Evolutionary conservation across 1,140 invertebrate genomes (phyloP).

Genomic region (Drosophila pectinifera): DNA sequence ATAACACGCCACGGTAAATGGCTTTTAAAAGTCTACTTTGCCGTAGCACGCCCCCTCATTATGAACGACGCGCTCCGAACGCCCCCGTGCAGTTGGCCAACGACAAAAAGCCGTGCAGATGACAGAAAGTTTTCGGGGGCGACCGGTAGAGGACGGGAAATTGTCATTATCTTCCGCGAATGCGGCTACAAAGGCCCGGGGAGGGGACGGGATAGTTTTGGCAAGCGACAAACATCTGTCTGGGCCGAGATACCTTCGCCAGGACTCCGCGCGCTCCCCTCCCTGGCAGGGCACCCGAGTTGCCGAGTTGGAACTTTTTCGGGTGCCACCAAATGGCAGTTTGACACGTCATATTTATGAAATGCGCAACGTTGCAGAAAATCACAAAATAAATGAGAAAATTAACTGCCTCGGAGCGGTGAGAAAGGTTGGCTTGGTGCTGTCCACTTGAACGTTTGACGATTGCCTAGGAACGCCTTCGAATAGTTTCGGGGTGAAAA

Average conservation of each 20-base stretch:
- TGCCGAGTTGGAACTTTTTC: slow-evolving; percentile 38
- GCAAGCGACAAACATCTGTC: slow-evolving; percentile 56
- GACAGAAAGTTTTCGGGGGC: slow-evolving; percentile 55
- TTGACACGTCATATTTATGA: slow-evolving; percentile 81
- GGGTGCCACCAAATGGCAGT: slow-evolving; percentile 63
- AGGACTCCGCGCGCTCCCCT: slow-evolving; percentile 15
- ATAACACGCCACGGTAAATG: slow-evolving; percentile 81
- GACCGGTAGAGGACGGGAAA: slow-evolving; percentile 53
- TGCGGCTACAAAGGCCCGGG: slow-evolving; percentile 13
- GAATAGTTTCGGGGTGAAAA: slow-evolving; percentile 16
- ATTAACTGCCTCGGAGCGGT: slow-evolving; percentile 52
- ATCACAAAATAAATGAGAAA: slow-evolving; percentile 75
- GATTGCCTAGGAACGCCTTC: slow-evolving; percentile 65
- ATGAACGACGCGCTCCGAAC: slow-evolving; percentile 75
- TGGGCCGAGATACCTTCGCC: slow-evolving; percentile 34
- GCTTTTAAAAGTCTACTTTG: slow-evolving; percentile 83
- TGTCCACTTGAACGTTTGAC: slow-evolving; percentile 66
- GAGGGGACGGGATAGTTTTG: slow-evolving; percentile 33
- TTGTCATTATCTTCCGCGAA: slow-evolving; percentile 71
- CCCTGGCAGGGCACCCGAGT: slow-evolving; percentile 28
- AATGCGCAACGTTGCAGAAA: slow-evolving; percentile 81
- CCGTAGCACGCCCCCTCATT: slow-evolving; percentile 75
- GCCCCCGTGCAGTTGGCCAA: slow-evolving; percentile 55
- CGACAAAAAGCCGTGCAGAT: slow-evolving; percentile 31
- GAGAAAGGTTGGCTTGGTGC: slow-evolving; percentile 9